Percentiles rank a stretch among this genome's conserved stretches.
Conservation (phyloP, 2,797 vertebrate species). For the Chelon auratus region DNA sequence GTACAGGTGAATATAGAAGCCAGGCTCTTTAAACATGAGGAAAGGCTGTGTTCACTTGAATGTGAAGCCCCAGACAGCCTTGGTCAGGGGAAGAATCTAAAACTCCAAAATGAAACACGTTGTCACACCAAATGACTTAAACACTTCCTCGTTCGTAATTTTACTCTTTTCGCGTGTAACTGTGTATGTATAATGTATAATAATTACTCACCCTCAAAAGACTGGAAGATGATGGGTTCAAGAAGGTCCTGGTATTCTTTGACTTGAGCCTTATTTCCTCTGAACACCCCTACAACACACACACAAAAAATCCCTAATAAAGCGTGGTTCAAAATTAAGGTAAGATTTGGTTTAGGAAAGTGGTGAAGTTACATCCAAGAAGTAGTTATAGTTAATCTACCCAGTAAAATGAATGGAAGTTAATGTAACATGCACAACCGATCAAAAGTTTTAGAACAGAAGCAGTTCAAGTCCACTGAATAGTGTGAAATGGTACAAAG, state of each 20-base stretch:
- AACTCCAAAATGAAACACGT: constrained; percentile 12
- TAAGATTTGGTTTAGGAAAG: background rate
- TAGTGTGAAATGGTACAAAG: too few species aligned
- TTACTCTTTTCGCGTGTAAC: background rate
- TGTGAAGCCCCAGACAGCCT: constrained; percentile 29
- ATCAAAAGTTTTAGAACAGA: too few species aligned
- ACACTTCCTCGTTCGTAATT: background rate
- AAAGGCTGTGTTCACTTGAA: constrained; percentile 44
- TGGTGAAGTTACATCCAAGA: too few species aligned
- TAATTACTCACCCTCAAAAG: constrained; percentile 87
- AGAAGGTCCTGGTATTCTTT: constrained; percentile 93
- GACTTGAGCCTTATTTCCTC: constrained; percentile 90
- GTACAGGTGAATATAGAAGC: constrained; percentile 38
- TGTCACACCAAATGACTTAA: constrained; percentile 11
- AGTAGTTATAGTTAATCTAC: background rate
- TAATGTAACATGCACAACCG: too few species aligned
- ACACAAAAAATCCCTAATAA: constrained; percentile 5
- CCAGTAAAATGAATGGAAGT: background rate
- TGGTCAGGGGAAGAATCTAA: constrained; percentile 11
- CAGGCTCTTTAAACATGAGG: constrained; percentile 12
- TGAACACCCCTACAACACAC: constrained; percentile 88
- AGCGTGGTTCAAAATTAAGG: background rate
- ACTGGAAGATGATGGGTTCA: constrained; percentile 90
- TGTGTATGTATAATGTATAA: background rate
- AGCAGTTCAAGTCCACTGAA: too few species aligned